phyloP scores from a whole-genome alignment of 2,113 vertebrate genomes.

The Grammomys surdaster region DNA sequence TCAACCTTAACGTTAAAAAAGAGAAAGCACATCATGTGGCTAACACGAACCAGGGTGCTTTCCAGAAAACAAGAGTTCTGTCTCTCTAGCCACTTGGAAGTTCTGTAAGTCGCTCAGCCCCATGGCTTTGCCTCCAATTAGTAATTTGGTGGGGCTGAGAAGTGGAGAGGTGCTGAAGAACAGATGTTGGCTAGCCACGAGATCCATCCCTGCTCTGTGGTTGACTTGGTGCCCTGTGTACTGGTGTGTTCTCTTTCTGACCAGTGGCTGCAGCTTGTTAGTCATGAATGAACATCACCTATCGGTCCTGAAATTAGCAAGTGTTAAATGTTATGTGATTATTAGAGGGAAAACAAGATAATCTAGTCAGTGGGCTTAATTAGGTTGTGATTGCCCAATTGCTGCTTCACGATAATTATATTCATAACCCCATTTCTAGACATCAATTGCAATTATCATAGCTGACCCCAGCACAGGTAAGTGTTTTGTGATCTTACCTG shows the following conservation, averaged over 20 bases:
- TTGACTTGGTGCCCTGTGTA: slow-evolving; percentile 10
- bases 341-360: slow-evolving; percentile 82
- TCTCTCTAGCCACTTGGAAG: slow-evolving; percentile 29
- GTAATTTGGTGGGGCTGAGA: slow-evolving; percentile 25
- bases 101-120: slow-evolving; percentile 41
- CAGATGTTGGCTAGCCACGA: slow-evolving; percentile 51
- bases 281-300: slow-evolving; percentile 77
- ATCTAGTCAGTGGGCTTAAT: slow-evolving; percentile 84
- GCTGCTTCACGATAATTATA: slow-evolving; percentile 79
- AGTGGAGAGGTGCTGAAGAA: slow-evolving; percentile 27
- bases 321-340: slow-evolving; percentile 85
- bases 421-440: slow-evolving; percentile 82
- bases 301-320: slow-evolving; percentile 81
- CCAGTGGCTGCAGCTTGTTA: slow-evolving; percentile 74
- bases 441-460: slow-evolving; percentile 71
- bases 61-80: slow-evolving; percentile 42
- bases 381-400: slow-evolving; percentile 84
- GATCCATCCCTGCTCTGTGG: neutral
- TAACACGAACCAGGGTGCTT: neutral
- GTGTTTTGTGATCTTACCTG: slow-evolving; percentile 66
- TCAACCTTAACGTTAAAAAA: neutral
- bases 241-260: slow-evolving; percentile 63
- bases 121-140: neutral
- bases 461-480: slow-evolving; percentile 76
- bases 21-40: neutral